Conservation (phyloP, 2,113 vertebrate species). For the Corythornis vintsioides region DNA sequence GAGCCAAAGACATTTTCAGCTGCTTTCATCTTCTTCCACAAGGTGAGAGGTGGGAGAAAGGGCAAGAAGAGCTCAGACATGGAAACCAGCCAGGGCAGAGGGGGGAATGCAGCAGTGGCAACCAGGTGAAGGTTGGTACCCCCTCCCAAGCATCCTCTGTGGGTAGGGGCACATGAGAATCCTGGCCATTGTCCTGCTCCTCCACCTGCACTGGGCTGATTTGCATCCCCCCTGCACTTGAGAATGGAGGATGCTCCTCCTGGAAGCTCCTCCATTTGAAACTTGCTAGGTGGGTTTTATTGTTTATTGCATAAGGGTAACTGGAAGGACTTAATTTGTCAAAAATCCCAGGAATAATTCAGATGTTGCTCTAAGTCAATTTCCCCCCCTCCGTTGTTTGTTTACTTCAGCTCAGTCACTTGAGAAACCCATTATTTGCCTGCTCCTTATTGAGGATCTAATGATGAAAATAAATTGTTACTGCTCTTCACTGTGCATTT, state of each 20-base stretch:
- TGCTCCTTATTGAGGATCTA: background rate
- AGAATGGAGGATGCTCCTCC: background rate
- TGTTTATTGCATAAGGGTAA: background rate
- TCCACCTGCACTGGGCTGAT: background rate
- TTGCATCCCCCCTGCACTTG: background rate
- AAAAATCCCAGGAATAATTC: background rate
- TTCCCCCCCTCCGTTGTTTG: background rate
- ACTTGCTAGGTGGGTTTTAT: background rate
- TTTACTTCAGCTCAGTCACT: background rate
- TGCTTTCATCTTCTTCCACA: background rate
- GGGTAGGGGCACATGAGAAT: background rate
- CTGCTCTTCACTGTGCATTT: background rate
- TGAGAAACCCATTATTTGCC: constrained; percentile 17
- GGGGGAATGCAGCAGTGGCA: background rate
- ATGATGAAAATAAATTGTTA: constrained; percentile 34
- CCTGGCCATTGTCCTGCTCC: background rate
- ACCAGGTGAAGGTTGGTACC: background rate
- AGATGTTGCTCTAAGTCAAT: background rate
- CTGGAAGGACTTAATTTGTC: background rate
- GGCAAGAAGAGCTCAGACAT: background rate
- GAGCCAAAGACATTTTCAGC: background rate
- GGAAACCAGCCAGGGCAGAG: accelerated
- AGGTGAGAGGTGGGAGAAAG: background rate
- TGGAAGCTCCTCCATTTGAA: background rate
- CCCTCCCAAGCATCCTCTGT: background rate